These are phyloP conservation scores for Forbesichthys papilliferus DNA, from an alignment of 2,113 vertebrate species.

Conservation along the genomic window DNA sequence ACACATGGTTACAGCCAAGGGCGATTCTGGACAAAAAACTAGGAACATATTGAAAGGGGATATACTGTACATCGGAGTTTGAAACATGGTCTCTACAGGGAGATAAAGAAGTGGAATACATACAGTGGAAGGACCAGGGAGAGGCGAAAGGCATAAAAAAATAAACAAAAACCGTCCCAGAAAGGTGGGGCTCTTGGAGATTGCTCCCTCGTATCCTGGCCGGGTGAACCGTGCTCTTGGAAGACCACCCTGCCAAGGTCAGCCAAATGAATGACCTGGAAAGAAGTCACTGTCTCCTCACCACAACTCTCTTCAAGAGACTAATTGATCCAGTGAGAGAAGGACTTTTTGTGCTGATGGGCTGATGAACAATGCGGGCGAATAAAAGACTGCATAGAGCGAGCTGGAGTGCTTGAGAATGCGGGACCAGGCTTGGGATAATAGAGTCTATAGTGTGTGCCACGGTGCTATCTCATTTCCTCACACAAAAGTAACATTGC, in stretches of 20 bases:
- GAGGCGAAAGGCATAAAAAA: conserved; percentile 26
- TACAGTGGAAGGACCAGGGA: background rate
- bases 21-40: background rate
- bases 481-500: conserved; percentile 70
- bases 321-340: conserved; percentile 77
- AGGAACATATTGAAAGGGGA: background rate
- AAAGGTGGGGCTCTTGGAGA: no score
- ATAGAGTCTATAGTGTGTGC: conserved; percentile 57
- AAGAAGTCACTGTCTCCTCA: conserved; percentile 53
- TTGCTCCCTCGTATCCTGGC: conserved; percentile 41
- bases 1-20: no score
- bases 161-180: background rate
- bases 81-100: background rate
- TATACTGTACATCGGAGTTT: background rate
- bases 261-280: conserved; percentile 63
- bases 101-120: background rate
- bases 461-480: conserved; percentile 69
- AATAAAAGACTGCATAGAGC: conserved; percentile 25
- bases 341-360: conserved; percentile 49
- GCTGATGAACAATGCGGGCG: conserved; percentile 71
- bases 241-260: conserved; percentile 53
- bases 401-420: conserved; percentile 9
- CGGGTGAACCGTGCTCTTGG: conserved; percentile 45
- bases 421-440: conserved; percentile 42
- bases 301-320: conserved; percentile 58